A percentile compares a stretch with the other conserved stretches of the same genome.
These are phyloP conservation scores for Columba janthina DNA, from an alignment of 2,113 vertebrate species.

Conservation along the genomic window DNA sequence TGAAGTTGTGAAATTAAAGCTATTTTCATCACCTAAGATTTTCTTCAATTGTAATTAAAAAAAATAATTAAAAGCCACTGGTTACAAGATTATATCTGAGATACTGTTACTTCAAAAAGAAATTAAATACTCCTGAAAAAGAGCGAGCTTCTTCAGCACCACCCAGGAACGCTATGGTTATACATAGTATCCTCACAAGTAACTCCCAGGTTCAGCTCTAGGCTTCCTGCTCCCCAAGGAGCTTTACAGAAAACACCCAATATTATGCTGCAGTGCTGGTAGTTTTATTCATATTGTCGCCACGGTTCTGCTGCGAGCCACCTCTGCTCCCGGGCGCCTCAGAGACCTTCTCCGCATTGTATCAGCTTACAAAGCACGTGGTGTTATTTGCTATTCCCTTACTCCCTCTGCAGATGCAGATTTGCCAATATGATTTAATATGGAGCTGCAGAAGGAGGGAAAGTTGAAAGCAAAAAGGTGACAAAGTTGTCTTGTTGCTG, in stretches of 20 bases:
- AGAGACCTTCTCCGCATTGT: background rate
- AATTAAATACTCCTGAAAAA: background rate
- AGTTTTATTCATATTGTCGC: background rate
- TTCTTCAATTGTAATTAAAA: background rate
- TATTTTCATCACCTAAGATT: background rate
- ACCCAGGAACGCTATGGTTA: background rate
- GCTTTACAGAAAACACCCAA: background rate
- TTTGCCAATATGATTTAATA: background rate
- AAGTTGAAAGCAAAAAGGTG: background rate
- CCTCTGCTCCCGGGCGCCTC: background rate
- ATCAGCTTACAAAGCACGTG: background rate
- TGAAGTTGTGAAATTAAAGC: background rate
- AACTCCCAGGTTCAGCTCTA: background rate
- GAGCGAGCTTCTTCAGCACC: background rate
- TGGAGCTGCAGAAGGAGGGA: background rate
- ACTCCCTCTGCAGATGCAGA: background rate
- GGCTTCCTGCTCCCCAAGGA: background rate
- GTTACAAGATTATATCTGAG: background rate
- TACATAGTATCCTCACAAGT: background rate
- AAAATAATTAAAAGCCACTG: background rate
- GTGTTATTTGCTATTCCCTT: background rate
- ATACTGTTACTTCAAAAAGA: background rate
- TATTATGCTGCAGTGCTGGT: accelerated
- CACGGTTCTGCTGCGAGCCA: background rate
- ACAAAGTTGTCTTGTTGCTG: background rate